Evolutionary conservation across 2,113 vertebrate species (phyloP).

Genomic region (Myotis yumanensis): DNA sequence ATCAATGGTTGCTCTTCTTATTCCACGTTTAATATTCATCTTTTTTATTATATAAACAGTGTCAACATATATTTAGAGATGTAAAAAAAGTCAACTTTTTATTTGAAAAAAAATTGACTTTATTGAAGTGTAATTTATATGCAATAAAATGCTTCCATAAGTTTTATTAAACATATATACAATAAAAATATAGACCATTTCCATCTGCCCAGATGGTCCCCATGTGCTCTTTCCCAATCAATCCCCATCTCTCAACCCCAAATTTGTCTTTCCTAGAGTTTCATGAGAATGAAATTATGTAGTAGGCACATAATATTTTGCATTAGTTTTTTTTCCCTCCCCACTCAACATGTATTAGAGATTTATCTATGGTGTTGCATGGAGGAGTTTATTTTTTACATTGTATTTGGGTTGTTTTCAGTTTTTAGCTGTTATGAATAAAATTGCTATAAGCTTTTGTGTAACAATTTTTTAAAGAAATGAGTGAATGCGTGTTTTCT

Average conservation of each 20-base stretch:
- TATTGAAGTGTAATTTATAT: neutral
- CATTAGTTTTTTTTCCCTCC: neutral
- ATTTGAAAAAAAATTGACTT: neutral
- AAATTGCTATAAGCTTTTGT: too few relatives aligned
- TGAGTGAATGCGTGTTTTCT: too few relatives aligned
- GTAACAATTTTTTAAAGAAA: too few relatives aligned
- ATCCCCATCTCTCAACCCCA: neutral
- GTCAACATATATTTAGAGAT: neutral
- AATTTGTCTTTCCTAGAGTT: neutral
- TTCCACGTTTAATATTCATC: neutral
- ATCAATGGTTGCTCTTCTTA: neutral
- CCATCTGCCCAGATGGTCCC: too few relatives aligned
- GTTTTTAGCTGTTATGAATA: too few relatives aligned
- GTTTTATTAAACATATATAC: neutral
- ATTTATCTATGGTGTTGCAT: too few relatives aligned
- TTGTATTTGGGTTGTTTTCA: too few relatives aligned
- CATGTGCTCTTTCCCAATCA: neutral
- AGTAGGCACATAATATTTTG: neutral
- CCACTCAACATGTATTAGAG: too few relatives aligned
- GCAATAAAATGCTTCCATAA: neutral
- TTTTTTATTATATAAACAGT: neutral
- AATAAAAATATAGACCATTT: neutral
- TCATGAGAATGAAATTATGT: neutral
- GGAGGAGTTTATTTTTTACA: too few relatives aligned
- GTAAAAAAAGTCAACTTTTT: constrained; percentile 17